These are phyloP conservation scores for Caenorhabditis sp. DNA, from an alignment of 2,888 invertebrate genomes.

Conservation along the genomic window DNA sequence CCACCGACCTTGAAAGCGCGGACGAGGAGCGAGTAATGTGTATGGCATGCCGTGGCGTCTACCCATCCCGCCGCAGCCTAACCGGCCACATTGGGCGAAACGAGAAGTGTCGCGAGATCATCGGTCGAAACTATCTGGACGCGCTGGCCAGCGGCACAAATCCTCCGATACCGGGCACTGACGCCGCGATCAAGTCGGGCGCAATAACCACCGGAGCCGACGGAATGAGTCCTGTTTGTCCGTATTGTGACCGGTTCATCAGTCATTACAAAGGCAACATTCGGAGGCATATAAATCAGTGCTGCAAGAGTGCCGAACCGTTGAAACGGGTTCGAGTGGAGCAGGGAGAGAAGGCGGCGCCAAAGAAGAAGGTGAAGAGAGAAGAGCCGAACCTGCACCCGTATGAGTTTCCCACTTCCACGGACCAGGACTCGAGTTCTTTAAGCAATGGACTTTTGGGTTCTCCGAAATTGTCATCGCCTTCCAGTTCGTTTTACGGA, in stretches of 20 bases:
- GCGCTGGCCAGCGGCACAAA: conserved; percentile 61
- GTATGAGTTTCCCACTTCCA: neutral
- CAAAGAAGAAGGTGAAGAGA: conserved; percentile 34
- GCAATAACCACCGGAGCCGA: conserved; percentile 66
- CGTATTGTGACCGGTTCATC: conserved; percentile 75
- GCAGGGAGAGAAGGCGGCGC: conserved; percentile 10
- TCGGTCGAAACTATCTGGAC: conserved; percentile 73
- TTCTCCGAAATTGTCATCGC: conserved; percentile 37
- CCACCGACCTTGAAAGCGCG: conserved; percentile 53
- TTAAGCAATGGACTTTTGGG: conserved; percentile 26
- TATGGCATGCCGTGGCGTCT: conserved; percentile 74
- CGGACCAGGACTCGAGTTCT: conserved; percentile 11
- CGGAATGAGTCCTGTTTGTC: conserved; percentile 75
- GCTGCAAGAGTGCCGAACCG: conserved; percentile 64
- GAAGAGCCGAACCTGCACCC: conserved; percentile 4
- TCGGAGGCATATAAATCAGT: conserved; percentile 72
- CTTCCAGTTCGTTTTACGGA: conserved; percentile 43
- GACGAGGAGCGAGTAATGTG: conserved; percentile 72
- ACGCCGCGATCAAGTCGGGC: conserved; percentile 61
- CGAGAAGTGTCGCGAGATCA: conserved; percentile 73
- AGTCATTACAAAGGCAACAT: conserved; percentile 76
- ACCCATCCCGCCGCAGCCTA: conserved; percentile 70
- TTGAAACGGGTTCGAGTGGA: conserved; percentile 48
- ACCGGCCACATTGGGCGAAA: conserved; percentile 77
- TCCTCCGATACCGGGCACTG: conserved; percentile 61